Evolutionary conservation across 2,888 invertebrate species (phyloP).

Genomic region (Taphrorychus bicolor): DNA sequence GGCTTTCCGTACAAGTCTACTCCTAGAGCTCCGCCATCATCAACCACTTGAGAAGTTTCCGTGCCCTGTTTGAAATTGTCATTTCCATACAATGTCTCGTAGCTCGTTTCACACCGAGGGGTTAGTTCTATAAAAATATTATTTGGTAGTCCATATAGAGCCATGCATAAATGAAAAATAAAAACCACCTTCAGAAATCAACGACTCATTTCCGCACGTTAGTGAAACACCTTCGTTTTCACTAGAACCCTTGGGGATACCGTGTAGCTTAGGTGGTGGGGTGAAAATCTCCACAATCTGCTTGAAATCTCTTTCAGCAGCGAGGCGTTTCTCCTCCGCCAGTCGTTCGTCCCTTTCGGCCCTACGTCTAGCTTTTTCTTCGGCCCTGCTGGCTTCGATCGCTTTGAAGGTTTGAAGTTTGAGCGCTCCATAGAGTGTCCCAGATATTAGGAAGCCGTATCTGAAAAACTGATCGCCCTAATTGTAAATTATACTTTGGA

Average conservation of each 20-base stretch:
- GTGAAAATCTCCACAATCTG: constrained; percentile 34
- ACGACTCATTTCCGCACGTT: neutral
- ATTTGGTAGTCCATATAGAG: too few species aligned
- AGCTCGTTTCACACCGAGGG: neutral
- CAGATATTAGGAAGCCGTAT: constrained; percentile 29
- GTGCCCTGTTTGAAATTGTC: too few species aligned
- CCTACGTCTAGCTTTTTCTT: constrained; percentile 16
- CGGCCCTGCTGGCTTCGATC: constrained; percentile 20
- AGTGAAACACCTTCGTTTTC: too few species aligned
- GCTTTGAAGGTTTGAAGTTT: constrained; percentile 17
- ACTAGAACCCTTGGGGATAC: neutral
- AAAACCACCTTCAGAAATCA: neutral
- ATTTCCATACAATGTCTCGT: neutral
- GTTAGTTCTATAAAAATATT: too few species aligned
- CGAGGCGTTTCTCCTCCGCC: constrained; percentile 23
- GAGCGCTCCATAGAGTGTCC: constrained; percentile 23
- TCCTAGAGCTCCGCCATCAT: neutral
- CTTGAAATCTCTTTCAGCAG: constrained; percentile 33
- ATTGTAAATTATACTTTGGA: neutral
- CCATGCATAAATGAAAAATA: too few species aligned
- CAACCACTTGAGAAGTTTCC: too few species aligned
- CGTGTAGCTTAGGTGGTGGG: constrained; percentile 15
- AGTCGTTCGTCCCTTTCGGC: constrained; percentile 14
- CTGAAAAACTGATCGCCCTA: constrained; percentile 34
- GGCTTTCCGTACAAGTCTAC: constrained; percentile 2